These are phyloP conservation scores for Mesaphorura yosii DNA, from an alignment of 1,140 invertebrate species.

Conservation along the genomic window DNA sequence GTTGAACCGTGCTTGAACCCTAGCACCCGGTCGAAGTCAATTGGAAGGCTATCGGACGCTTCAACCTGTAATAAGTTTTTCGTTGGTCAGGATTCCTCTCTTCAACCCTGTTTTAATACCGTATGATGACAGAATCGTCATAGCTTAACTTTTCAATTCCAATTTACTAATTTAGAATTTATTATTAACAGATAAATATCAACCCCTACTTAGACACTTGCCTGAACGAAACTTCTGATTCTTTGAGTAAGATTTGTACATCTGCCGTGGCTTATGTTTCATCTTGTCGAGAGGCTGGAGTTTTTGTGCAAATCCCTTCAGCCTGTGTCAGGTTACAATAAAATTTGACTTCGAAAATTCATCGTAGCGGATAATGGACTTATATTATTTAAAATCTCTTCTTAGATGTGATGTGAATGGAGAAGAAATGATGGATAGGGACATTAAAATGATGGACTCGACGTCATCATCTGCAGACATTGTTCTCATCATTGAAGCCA, in stretches of 20 bases:
- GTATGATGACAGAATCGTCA: conserved; percentile 30
- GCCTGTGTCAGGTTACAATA: conserved; percentile 58
- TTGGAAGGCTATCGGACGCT: too few relatives aligned
- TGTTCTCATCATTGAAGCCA: conserved; percentile 78
- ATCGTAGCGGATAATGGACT: neutral
- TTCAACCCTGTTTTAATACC: conserved; percentile 56
- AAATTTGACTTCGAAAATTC: neutral
- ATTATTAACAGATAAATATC: conserved; percentile 35
- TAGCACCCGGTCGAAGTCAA: too few relatives aligned
- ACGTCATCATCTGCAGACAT: conserved; percentile 54
- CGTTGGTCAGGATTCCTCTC: conserved; percentile 13
- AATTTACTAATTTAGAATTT: neutral
- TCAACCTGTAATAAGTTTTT: conserved; percentile 15
- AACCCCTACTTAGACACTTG: conserved; percentile 52
- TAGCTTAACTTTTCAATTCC: neutral
- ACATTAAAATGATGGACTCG: conserved; percentile 35
- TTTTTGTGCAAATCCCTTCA: conserved; percentile 62
- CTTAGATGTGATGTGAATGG: conserved; percentile 41
- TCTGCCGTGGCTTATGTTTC: conserved; percentile 64
- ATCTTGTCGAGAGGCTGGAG: conserved; percentile 56
- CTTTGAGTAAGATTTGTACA: conserved; percentile 50
- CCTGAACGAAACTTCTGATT: conserved; percentile 38
- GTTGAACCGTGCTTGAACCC: conserved; percentile 1
- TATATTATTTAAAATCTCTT: neutral
- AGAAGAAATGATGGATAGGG: conserved; percentile 55